Evolutionary conservation across 2,113 vertebrate species (phyloP).

Genomic region (Bubo scandiacus): DNA sequence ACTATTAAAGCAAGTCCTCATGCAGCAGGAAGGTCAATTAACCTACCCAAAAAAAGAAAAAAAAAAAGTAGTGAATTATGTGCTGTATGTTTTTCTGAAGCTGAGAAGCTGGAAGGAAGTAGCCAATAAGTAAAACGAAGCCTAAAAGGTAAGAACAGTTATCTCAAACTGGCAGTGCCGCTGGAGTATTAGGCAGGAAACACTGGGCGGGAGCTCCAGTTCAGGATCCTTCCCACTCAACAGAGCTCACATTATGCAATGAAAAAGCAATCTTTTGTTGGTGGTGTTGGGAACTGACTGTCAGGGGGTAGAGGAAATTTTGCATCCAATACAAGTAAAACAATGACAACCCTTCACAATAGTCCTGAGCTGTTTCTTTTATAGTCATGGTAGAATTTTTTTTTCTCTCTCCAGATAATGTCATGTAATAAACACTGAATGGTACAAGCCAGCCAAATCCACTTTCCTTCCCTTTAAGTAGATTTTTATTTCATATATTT

Average conservation of each 20-base stretch:
- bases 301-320: constrained; percentile 17
- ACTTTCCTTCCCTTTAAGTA: background rate
- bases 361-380: background rate
- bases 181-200: constrained; percentile 36
- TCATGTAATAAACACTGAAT: background rate
- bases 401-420: background rate
- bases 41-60: background rate
- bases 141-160: constrained; percentile 32
- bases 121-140: background rate
- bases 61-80: background rate
- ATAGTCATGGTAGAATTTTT: background rate
- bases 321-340: constrained; percentile 2
- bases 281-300: constrained; percentile 14
- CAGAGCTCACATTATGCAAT: constrained; percentile 23
- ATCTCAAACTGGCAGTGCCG: constrained; percentile 27
- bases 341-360: background rate
- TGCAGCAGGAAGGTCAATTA: background rate
- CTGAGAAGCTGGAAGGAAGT: constrained; percentile 27
- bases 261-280: constrained; percentile 35
- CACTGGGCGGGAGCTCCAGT: background rate
- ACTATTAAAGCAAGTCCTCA: background rate
- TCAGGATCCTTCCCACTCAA: constrained; percentile 49
- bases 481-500: background rate
- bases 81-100: background rate
- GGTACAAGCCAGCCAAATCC: background rate